Evolutionary conservation across 2,113 vertebrate species (phyloP), one percentile per base, ranked within the genome.

Genomic region (Trinectes maculatus): DNA sequence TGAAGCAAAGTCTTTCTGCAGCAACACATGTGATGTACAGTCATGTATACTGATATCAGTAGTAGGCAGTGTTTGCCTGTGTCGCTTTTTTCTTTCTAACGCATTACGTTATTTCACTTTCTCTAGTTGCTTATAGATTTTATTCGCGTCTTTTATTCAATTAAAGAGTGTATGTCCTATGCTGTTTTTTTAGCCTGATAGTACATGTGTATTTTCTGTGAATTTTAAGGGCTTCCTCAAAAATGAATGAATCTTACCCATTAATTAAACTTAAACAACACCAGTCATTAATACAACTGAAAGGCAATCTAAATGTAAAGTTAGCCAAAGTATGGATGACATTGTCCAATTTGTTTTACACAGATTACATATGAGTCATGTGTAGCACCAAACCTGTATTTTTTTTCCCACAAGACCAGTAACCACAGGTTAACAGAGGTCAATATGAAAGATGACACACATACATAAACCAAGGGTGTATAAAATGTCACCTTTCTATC

Each of bases 141-240:
- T 62, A 52, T 42, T 72, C 77, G 57, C 90, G 92, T 95, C 89
- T 93, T 95, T 93, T 92, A 94, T 93, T 93, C 92, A 93, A 93
- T 91, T 94, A 90, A 93, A 92, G 92, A 89, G 87, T 93, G 92
- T 94, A 93, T 40, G 11, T 25, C 34, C 91, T 93, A 92, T 95
- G 75, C 93, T 94, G 93, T 92, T 94, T 94, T 95, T 92, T 96
- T 95, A n/a, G 93, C 90, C 87, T 91, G 91, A 92, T 93, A 94
- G 93, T 94, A 91, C 53, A 93, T 91, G 87, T 92, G 92, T 94
- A 92, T 95, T 96, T 96, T 95, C 89, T 94, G 93, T 93, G 91
- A 92, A 92, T 95, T 94, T 94, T 92, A 95, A 95, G 93, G 94
- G 93, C 92, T 95, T 96, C 93, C 91, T 75, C 87, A 85, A 92